Base-by-base conservation (phyloP, 2,888 invertebrate species). In the Parnassius orleans region DNA sequence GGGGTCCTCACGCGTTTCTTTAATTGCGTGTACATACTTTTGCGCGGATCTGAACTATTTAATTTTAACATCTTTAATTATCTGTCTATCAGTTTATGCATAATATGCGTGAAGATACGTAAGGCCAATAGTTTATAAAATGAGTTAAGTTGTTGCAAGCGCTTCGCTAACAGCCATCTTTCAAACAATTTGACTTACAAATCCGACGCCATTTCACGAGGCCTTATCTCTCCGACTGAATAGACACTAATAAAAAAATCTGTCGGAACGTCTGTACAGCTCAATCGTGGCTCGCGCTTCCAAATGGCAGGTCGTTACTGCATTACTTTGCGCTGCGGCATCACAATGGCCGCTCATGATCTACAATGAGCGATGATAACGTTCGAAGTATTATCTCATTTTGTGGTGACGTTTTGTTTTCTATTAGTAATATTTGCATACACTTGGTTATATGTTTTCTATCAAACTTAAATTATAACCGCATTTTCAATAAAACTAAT, bases 241-340 rank as follows among this genome's bases (percentile, higher is more conserved):
- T 60, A 54, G 24, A 53, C 0, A 7, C 19, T 24, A n/a, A 54
- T 58, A 50, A 60, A 54, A 51, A 59, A 60, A 48, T 15, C 59
- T 60, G 47, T 60, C 48, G 44, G 50, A 19, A 53, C 48, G 48
- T 50, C 54, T 24, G 52, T 59, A 53, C 59, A 53, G 41, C 53
- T 59, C 53, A 53, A 59, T 59, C 47, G 57, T 10, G 12, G 14
- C 48, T 11, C 48, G 48, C 48, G 41, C 11, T 44, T 41, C 47
- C 47, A 41, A 59, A 59, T 47, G 53, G 59, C 53, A 15, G 9
- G 53, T 59, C 53, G 46, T 59, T 59, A 47, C 15, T 53, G 33
- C 24, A 46, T n/a, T 52, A n/a, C 48, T 12, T 33, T 48, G 15
- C 48, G 47, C 41, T 33, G 50, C 41, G 48, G 41, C 19, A 24